Conservation (phyloP, 2,797 vertebrate species). For the Pagetopsis macropterus region DNA sequence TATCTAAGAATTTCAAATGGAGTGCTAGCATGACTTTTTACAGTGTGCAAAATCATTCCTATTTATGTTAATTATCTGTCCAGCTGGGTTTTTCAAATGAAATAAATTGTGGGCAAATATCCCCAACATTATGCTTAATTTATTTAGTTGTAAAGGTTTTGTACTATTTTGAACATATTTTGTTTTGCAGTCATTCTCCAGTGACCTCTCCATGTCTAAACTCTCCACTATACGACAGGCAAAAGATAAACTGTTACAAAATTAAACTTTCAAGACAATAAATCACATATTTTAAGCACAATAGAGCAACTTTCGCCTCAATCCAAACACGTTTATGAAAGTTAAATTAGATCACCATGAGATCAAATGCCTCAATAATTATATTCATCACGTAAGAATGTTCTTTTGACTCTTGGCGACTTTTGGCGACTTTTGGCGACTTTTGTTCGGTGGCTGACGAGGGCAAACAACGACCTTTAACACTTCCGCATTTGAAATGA, state of each 20-base stretch:
- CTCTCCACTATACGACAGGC: background rate
- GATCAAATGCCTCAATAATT: too few relatives aligned
- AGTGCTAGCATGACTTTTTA: slow-evolving; percentile 43
- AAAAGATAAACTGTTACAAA: background rate
- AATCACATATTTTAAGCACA: background rate
- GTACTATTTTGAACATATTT: background rate
- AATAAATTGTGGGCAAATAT: background rate
- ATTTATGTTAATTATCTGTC: background rate
- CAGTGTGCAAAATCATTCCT: slow-evolving; percentile 8
- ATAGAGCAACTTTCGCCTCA: background rate
- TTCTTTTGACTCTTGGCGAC: too few relatives aligned
- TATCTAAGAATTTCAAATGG: background rate
- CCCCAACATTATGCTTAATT: background rate
- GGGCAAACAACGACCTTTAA: too few relatives aligned
- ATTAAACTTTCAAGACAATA: background rate
- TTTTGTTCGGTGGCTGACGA: too few relatives aligned
- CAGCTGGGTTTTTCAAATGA: background rate
- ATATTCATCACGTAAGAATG: too few relatives aligned
- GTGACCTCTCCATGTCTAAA: background rate
- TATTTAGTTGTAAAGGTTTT: slow-evolving; percentile 10
- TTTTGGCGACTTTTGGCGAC: too few relatives aligned
- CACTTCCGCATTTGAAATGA: too few relatives aligned
- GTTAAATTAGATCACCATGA: too few relatives aligned
- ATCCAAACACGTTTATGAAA: background rate
- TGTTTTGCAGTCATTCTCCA: slow-evolving; percentile 8